Percentiles rank a stretch among this genome's conserved stretches.
Evolutionary conservation across 2,797 vertebrate species (phyloP).

Genomic region (Triplophysa bombifrons): DNA sequence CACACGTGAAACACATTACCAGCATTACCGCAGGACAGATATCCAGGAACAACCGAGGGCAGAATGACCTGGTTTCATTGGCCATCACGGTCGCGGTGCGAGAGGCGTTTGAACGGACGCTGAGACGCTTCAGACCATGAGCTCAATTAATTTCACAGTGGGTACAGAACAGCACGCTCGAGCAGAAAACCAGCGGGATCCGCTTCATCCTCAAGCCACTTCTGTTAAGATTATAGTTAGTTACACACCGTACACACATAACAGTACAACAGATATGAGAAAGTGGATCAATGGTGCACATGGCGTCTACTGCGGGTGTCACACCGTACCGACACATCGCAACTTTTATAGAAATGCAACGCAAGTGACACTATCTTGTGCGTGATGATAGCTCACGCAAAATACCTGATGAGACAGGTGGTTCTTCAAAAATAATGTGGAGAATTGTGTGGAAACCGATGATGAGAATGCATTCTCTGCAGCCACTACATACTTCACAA

Average conservation of each 20-base stretch:
- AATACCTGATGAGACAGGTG: too few relatives aligned
- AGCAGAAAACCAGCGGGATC: conserved; percentile 44
- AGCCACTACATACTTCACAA: too few relatives aligned
- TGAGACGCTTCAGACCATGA: conserved; percentile 68
- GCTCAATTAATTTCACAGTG: conserved; percentile 82
- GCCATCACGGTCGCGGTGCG: conserved; percentile 40
- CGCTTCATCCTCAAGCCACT: conserved; percentile 58
- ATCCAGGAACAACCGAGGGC: conserved; percentile 61
- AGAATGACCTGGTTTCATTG: conserved; percentile 61
- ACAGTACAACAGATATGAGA: not conserved
- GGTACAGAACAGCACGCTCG: conserved; percentile 57
- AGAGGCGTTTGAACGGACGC: conserved; percentile 58
- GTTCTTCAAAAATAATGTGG: too few relatives aligned
- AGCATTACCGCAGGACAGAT: not conserved
- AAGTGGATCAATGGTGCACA: not conserved
- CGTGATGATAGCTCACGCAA: too few relatives aligned
- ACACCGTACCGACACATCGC: not conserved
- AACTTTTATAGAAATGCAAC: too few relatives aligned
- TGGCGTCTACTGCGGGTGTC: not conserved
- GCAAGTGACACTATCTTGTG: too few relatives aligned
- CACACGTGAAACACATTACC: not conserved
- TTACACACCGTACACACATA: conserved; percentile 30
- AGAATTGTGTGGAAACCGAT: too few relatives aligned
- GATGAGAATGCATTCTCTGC: too few relatives aligned
- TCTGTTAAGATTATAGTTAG: conserved; percentile 60